Evolutionary conservation across 2,888 invertebrate species (phyloP).

Genomic region (Rhagophthalmus giganteus): DNA sequence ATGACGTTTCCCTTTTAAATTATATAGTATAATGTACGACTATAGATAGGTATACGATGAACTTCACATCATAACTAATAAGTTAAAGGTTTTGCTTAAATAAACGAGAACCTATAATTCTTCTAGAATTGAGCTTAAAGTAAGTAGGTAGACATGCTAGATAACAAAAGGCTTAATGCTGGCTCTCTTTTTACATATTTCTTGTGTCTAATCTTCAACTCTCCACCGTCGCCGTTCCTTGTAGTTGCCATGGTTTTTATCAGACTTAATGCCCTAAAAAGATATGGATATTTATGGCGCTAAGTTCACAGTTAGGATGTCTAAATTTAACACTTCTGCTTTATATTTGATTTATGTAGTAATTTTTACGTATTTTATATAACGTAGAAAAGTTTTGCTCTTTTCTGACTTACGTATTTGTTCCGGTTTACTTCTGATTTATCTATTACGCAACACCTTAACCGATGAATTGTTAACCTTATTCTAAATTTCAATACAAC

Average conservation of each 20-base stretch:
- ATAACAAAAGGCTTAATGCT: conserved; percentile 7
- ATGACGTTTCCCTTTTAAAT: too few relatives aligned
- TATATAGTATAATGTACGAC: background rate
- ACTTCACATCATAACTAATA: too few relatives aligned
- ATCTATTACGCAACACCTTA: conserved; percentile 2
- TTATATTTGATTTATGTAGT: conserved; percentile 26
- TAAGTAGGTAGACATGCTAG: conserved; percentile 5
- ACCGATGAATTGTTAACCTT: background rate
- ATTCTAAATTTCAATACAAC: background rate
- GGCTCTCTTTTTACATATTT: conserved; percentile 19
- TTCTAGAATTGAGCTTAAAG: background rate
- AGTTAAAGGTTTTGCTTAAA: background rate
- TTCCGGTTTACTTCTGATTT: conserved; percentile 18
- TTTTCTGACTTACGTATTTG: conserved; percentile 21
- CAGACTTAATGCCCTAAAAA: conserved; percentile 24
- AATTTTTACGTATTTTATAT: conserved; percentile 23
- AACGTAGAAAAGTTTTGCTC: conserved; percentile 21
- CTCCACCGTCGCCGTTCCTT: conserved; percentile 19
- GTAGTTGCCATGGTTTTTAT: conserved; percentile 24
- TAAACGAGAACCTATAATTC: background rate
- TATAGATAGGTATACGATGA: too few relatives aligned
- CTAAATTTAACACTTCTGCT: conserved; percentile 21
- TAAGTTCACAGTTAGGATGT: conserved; percentile 22
- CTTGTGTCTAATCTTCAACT: conserved; percentile 20
- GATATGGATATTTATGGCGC: conserved; percentile 25